Conservation (phyloP, 2,888 invertebrate species). For the Lasioglossum zephyrum region DNA sequence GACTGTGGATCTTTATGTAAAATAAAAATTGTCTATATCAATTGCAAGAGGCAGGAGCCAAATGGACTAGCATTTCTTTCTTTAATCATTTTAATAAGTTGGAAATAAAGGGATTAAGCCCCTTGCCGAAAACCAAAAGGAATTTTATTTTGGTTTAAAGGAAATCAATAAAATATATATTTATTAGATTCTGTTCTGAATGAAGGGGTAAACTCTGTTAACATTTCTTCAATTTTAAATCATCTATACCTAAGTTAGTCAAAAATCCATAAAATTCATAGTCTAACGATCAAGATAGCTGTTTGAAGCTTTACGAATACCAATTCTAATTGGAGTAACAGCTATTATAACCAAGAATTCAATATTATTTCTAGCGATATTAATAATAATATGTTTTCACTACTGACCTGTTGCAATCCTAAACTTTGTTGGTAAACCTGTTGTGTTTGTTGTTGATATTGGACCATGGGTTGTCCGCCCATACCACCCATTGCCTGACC, state of each 20-base stretch:
- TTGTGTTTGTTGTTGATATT: constrained; percentile 89
- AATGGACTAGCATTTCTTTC: background rate
- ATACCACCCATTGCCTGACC: constrained; percentile 88
- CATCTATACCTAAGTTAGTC: background rate
- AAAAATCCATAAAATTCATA: background rate
- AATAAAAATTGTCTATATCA: background rate
- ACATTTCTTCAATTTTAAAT: background rate
- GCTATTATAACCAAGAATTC: background rate
- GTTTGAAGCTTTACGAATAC: background rate
- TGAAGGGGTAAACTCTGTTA: background rate
- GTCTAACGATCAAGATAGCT: background rate
- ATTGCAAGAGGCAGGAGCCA: background rate
- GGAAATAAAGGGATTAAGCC: background rate
- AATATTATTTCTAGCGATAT: background rate
- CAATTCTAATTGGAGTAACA: background rate
- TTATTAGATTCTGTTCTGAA: too few species aligned
- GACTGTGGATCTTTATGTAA: background rate
- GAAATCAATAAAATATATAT: too few species aligned
- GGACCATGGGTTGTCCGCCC: constrained; percentile 90
- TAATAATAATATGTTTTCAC: background rate
- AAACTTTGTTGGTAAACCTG: constrained; percentile 89
- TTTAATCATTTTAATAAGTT: background rate
- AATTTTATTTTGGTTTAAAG: too few species aligned
- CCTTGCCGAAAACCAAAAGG: too few species aligned
- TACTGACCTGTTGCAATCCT: constrained; percentile 87